Base-by-base conservation (phyloP, 1,140 invertebrate genomes). In the Tigriopus japonicus region DNA sequence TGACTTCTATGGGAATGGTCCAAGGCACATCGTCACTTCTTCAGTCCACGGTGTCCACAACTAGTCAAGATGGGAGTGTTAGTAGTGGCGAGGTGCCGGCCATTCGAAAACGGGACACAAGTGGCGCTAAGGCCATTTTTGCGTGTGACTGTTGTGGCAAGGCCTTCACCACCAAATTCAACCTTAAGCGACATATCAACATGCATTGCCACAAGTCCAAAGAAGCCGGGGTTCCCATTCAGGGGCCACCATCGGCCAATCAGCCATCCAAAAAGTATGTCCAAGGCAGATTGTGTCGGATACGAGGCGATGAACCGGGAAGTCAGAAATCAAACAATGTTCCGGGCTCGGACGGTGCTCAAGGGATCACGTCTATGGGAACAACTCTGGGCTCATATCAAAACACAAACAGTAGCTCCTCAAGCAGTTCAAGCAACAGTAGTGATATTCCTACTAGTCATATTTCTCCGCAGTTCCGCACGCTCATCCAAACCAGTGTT, bases 111-210 rank as follows among this genome's bases (percentile, higher is more conserved):
- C 15, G 59, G 21, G 59, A 61, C 12, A 53, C 52, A 6, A 23
- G 17, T 35, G 49, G 49, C 1, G n/a, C 43, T 14, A 17, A 40
- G 41, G 45, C 49, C 40, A 61, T 61, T 6, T 51, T 54, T 40
- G 21, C 15, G 6, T 61, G 59, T 41, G 59, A 61, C 14, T 61
- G 49, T 19, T 61, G 59, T 41, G 59, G 59, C 15, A 61, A 61
- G 53, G n/a, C 17, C 24, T 61, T 61, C 35, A 61, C 59, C 12
- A 61, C 59, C n/a, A 61, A 61, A 15, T 61, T 61, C 51, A 61
- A 61, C 28, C 59, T 61, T 2, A 61, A 61, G 59, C 59, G 59
- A 55, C 59, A 61, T 49, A 61, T 61, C 43, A 61, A 61, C 51
- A 61, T 61, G 59, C 59, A 61, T 41, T 61, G 59, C 45, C 45